Conservation (phyloP, 2,888 invertebrate species). For the Hemicrepidius hirtus region DNA sequence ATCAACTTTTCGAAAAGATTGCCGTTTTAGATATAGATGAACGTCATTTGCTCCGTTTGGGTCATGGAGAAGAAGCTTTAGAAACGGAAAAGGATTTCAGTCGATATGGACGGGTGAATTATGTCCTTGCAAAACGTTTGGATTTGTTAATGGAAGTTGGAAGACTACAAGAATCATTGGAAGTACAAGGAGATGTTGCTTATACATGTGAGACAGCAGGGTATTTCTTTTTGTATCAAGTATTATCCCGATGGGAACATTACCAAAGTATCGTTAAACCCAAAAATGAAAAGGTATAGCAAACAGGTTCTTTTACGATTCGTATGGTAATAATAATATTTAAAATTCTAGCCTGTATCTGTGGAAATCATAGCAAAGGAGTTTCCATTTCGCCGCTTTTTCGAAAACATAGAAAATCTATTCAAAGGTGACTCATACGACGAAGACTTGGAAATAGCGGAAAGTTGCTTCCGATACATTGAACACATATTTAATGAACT, state of each 20-base stretch:
- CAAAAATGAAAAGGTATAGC: constrained; percentile 69
- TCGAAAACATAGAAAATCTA: constrained; percentile 93
- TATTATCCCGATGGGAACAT: constrained; percentile 93
- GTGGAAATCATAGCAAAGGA: constrained; percentile 80
- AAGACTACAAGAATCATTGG: constrained; percentile 89
- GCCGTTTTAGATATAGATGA: constrained; percentile 98
- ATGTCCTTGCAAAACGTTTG: constrained; percentile 94
- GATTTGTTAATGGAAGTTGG: constrained; percentile 92
- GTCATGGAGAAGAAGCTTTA: constrained; percentile 98
- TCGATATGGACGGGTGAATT: constrained; percentile 98
- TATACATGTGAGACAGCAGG: constrained; percentile 99
- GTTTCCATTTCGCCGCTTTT: constrained; percentile 97
- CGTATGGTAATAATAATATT: constrained; percentile 48
- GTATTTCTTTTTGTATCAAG: constrained; percentile 97
- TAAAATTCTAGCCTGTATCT: constrained; percentile 63
- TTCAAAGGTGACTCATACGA: constrained; percentile 87
- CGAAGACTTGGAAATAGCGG: constrained; percentile 91
- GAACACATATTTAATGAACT: constrained; percentile 96
- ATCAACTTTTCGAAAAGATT: constrained; percentile 99
- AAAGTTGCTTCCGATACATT: constrained; percentile 96
- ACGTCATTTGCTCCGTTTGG: constrained; percentile 96
- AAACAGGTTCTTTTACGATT: too few species aligned
- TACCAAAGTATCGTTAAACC: constrained; percentile 81
- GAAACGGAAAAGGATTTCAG: constrained; percentile 99
- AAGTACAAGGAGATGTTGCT: constrained; percentile 90